A percentile compares a stretch with the other conserved stretches of the same genome.
These are phyloP conservation scores for Hydraecia micacea DNA, from an alignment of 2,888 invertebrate species.

Conservation along the genomic window DNA sequence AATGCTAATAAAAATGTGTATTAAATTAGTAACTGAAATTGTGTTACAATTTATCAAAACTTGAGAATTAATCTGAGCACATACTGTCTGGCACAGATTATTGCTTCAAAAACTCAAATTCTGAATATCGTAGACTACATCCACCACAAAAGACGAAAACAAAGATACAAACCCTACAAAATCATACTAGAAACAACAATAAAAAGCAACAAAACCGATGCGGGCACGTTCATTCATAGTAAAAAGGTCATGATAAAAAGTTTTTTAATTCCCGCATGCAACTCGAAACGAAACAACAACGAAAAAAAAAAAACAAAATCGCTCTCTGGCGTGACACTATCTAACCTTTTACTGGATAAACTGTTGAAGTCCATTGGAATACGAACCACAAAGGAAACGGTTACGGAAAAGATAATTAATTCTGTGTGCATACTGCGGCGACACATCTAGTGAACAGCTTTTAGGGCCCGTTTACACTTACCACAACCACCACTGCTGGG, in stretches of 20 bases:
- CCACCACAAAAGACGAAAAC: conserved; percentile 24
- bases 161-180: conserved; percentile 23
- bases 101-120: conserved; percentile 22
- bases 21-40: background rate
- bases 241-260: conserved; percentile 63
- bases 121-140: conserved; percentile 9
- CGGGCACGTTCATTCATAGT: conserved; percentile 56
- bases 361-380: conserved; percentile 59
- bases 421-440: conserved; percentile 59
- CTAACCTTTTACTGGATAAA: conserved; percentile 58
- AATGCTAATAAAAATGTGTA: background rate
- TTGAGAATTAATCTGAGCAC: background rate
- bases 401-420: conserved; percentile 66
- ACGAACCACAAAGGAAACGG: conserved; percentile 54
- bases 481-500: background rate
- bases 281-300: conserved; percentile 41
- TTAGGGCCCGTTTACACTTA: conserved; percentile 13
- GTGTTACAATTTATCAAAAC: background rate
- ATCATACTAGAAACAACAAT: conserved; percentile 40
- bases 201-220: conserved; percentile 46
- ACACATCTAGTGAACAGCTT: conserved; percentile 60
- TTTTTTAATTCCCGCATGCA: conserved; percentile 66
- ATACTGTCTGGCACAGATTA: background rate
- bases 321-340: conserved; percentile 54
- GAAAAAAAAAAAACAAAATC: conserved; percentile 40